phyloP scores from a whole-genome alignment of 2,113 vertebrate species.

The Daboia siamensis region DNA sequence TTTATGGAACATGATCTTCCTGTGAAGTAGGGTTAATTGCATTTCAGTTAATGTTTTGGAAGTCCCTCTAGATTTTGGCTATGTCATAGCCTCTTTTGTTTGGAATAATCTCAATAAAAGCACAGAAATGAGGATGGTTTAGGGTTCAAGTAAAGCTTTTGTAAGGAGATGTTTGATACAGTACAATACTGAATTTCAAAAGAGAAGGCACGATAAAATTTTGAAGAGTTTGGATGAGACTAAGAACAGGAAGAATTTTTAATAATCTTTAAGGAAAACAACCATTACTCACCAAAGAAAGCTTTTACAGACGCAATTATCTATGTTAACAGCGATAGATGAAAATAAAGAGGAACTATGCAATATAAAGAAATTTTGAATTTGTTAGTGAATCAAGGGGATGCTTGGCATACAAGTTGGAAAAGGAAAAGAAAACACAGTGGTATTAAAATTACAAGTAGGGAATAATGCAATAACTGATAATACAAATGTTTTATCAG shows the following conservation, averaged over 20 bases:
- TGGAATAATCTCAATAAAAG: background rate
- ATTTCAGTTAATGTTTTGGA: too few relatives aligned
- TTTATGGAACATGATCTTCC: background rate
- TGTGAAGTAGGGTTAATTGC: background rate
- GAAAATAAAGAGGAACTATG: background rate
- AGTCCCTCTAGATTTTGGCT: background rate
- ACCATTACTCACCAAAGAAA: background rate
- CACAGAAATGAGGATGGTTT: background rate
- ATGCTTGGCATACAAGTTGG: background rate
- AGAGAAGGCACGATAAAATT: background rate
- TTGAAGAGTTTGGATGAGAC: background rate
- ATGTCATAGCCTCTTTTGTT: background rate
- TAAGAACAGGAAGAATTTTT: background rate
- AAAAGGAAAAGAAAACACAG: background rate
- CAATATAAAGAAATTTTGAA: background rate
- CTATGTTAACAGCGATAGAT: background rate
- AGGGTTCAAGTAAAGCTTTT: background rate
- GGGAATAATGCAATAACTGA: background rate
- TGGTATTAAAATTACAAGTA: background rate
- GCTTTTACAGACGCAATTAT: background rate
- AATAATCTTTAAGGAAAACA: background rate
- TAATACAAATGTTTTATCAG: background rate
- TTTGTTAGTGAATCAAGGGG: background rate
- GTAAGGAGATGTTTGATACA: background rate
- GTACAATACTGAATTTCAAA: background rate